A percentile compares a stretch with the other conserved stretches of the same genome.
Conservation (phyloP, 2,113 vertebrate species). For the Neomonachus schauinslandi region DNA sequence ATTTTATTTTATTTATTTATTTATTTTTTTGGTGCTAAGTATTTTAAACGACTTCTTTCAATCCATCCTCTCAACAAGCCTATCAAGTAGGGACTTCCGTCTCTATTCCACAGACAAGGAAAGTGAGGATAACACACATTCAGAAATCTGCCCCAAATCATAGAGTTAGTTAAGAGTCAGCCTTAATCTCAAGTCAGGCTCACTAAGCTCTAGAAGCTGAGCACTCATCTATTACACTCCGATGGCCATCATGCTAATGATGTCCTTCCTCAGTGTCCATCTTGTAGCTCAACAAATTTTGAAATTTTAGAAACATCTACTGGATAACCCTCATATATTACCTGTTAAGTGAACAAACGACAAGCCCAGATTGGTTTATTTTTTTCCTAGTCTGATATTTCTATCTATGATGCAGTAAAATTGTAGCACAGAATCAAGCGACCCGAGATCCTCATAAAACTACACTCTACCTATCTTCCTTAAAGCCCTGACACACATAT, state of each 20-base stretch:
- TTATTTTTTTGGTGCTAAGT: background rate
- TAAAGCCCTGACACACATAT: background rate
- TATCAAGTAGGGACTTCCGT: background rate
- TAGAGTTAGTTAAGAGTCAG: background rate
- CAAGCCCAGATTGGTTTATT: background rate
- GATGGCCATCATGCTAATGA: accelerated
- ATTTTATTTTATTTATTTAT: no score
- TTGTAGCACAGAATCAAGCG: background rate
- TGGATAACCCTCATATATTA: background rate
- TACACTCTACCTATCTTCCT: background rate
- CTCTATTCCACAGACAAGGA: background rate
- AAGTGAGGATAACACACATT: background rate
- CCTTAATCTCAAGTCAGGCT: background rate
- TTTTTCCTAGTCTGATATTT: background rate
- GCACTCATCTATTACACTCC: background rate
- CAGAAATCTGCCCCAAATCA: constrained; percentile 9
- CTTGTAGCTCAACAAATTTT: background rate
- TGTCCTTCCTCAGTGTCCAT: background rate
- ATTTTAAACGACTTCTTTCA: background rate
- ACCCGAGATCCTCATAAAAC: background rate
- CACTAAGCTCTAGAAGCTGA: background rate
- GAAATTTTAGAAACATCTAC: background rate
- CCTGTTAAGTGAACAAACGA: background rate
- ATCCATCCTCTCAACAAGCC: background rate
- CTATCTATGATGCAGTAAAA: background rate